Evolutionary conservation across 1,140 invertebrate species (phyloP).

Genomic region (Drosophila cardini): DNA sequence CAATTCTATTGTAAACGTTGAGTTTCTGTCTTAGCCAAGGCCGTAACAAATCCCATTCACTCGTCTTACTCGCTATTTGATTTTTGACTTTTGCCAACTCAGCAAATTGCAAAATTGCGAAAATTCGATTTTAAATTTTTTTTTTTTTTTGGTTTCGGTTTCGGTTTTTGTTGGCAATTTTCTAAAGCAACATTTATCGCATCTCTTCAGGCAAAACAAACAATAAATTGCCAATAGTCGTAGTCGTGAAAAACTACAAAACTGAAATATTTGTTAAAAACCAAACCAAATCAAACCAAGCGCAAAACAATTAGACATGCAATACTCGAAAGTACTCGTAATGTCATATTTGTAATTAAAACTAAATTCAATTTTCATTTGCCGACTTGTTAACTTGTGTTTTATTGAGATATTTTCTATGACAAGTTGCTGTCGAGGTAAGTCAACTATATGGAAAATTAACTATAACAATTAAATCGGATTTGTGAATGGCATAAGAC

Average conservation of each 20-base stretch:
- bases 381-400: constrained; percentile 26
- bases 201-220: constrained; percentile 50
- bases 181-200: constrained; percentile 40
- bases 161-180: constrained; percentile 43
- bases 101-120: constrained; percentile 59
- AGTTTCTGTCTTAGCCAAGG: constrained; percentile 61
- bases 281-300: constrained; percentile 49
- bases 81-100: constrained; percentile 34
- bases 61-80: constrained; percentile 43
- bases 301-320: constrained; percentile 79
- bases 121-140: constrained; percentile 52
- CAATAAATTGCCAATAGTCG: constrained; percentile 62
- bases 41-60: constrained; percentile 73
- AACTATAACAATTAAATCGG: background rate
- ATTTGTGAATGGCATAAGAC: background rate
- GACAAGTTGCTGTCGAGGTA: background rate
- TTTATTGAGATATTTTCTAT: constrained; percentile 24
- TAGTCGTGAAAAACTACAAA: constrained; percentile 56
- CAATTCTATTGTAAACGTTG: constrained; percentile 41
- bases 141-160: no score
- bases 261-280: constrained; percentile 30
- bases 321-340: constrained; percentile 75
- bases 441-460: background rate
- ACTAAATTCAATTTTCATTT: constrained; percentile 44
- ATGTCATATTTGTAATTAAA: constrained; percentile 77